Conservation (phyloP, 1,140 invertebrate genomes). For the Dinothrombium tinctorium region DNA sequence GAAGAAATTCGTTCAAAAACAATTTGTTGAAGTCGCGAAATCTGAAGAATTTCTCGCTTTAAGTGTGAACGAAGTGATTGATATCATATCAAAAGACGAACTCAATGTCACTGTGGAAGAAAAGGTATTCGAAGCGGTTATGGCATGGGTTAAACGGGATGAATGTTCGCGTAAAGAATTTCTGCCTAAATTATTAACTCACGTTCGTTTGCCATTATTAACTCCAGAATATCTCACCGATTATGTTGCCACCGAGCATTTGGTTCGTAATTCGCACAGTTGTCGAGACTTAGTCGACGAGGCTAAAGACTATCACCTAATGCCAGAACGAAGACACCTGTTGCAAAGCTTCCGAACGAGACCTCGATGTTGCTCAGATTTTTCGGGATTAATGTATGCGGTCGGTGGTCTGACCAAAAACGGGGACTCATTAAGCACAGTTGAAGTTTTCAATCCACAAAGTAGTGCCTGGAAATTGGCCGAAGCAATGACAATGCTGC, state of each 20-base stretch:
- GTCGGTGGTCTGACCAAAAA: constrained; percentile 17
- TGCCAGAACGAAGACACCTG: constrained; percentile 51
- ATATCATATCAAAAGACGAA: constrained; percentile 50
- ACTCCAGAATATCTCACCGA: constrained; percentile 60
- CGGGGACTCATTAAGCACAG: constrained; percentile 59
- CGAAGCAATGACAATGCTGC: constrained; percentile 76
- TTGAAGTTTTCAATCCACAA: constrained; percentile 62
- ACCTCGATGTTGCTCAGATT: constrained; percentile 44
- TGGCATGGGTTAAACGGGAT: constrained; percentile 60
- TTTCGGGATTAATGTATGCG: no score
- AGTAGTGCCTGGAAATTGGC: constrained; percentile 86
- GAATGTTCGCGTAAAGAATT: constrained; percentile 35
- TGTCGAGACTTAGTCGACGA: constrained; percentile 58
- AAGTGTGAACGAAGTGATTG: constrained; percentile 35
- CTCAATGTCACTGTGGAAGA: constrained; percentile 28
- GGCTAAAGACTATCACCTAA: constrained; percentile 54
- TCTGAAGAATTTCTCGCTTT: constrained; percentile 52
- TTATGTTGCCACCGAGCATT: constrained; percentile 51
- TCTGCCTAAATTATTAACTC: constrained; percentile 64
- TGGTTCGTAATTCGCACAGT: constrained; percentile 45
- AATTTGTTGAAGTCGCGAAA: constrained; percentile 28
- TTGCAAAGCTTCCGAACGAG: constrained; percentile 47
- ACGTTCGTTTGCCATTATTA: constrained; percentile 41
- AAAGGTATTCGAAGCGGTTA: constrained; percentile 57
- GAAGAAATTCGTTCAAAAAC: constrained; percentile 6